Percentiles rank a stretch among this genome's conserved stretches.
These are phyloP conservation scores for Phragmatobia fuliginosa DNA, from an alignment of 2,888 invertebrate species.

Conservation along the genomic window DNA sequence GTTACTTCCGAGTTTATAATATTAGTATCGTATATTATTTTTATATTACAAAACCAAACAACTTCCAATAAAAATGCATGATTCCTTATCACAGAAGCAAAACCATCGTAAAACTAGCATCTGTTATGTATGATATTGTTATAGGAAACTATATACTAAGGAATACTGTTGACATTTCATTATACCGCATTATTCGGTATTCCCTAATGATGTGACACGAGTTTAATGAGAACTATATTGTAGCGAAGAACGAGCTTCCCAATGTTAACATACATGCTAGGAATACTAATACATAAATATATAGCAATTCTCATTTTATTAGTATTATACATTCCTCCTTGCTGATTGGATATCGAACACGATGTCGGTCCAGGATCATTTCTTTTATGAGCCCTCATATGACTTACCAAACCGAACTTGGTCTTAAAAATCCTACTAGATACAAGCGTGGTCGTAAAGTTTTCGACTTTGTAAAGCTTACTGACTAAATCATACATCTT, in stretches of 20 bases:
- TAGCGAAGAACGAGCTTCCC: background rate
- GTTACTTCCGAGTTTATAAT: no score
- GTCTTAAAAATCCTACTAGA: no score
- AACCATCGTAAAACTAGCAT: background rate
- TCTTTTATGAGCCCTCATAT: no score
- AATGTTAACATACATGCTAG: background rate
- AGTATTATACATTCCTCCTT: no score
- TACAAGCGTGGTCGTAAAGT: no score
- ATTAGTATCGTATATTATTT: no score
- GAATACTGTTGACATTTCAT: constrained; percentile 4
- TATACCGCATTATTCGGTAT: constrained; percentile 1
- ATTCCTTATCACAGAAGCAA: background rate
- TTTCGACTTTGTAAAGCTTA: no score
- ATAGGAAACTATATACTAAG: background rate
- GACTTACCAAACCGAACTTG: no score
- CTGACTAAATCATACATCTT: no score
- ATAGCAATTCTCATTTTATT: background rate
- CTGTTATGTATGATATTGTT: background rate
- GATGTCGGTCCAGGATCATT: no score
- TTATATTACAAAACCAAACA: constrained; percentile 3
- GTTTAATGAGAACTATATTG: constrained; percentile 24
- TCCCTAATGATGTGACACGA: constrained; percentile 2
- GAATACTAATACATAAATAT: no score
- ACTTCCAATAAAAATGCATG: background rate
- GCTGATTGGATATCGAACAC: no score